phyloP scores from a whole-genome alignment of 1,140 invertebrate genomes.

The Bilobella aurantiaca region DNA sequence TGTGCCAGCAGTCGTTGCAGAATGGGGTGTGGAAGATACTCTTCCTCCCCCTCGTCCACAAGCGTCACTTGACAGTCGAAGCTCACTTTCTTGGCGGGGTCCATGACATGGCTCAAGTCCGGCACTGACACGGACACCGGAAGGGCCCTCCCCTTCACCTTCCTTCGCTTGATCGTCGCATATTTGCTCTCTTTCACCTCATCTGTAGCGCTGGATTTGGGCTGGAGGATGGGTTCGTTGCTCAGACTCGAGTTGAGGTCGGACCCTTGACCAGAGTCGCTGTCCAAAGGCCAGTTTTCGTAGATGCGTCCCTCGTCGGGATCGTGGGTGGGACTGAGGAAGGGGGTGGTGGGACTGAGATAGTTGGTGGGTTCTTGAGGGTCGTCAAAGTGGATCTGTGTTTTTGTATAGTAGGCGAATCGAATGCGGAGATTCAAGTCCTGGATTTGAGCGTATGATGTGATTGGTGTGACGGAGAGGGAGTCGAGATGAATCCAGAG shows the following conservation, averaged over 20 bases:
- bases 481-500: constrained; percentile 32
- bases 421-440: constrained; percentile 8
- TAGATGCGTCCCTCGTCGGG: constrained; percentile 22
- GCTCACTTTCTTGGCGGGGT: constrained; percentile 29
- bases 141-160: background rate
- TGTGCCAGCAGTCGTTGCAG: constrained; percentile 25
- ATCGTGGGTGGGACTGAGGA: constrained; percentile 2
- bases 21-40: constrained; percentile 35
- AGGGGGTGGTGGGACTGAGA: background rate
- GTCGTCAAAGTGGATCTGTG: too few species aligned
- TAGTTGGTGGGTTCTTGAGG: background rate
- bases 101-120: background rate
- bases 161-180: constrained; percentile 15
- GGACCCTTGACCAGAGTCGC: constrained; percentile 28
- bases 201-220: too few species aligned
- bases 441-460: constrained; percentile 1
- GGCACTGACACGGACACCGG: constrained; percentile 7
- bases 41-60: constrained; percentile 28
- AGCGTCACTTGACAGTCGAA: constrained; percentile 34
- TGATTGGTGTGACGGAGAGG: constrained; percentile 5
- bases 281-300: constrained; percentile 34
- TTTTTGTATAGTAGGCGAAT: constrained; percentile 20
- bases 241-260: constrained; percentile 11
- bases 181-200: constrained; percentile 9
- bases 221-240: background rate